phyloP scores from a whole-genome alignment of 2,888 invertebrate genomes.

The Synergus gifuensis region DNA sequence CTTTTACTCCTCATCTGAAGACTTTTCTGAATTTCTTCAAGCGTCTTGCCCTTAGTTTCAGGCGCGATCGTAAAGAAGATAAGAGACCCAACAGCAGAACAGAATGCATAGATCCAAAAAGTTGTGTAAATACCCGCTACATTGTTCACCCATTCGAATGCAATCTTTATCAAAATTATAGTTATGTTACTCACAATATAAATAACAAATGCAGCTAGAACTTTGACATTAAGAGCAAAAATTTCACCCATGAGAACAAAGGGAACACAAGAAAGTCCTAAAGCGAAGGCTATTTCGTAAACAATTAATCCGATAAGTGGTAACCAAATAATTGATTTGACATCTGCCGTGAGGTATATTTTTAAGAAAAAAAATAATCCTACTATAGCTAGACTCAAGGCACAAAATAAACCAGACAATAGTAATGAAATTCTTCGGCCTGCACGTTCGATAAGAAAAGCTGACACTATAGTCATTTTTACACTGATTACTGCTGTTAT shows the following conservation, averaged over 20 bases:
- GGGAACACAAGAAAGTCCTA: background rate
- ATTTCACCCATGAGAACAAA: slow-evolving; percentile 15
- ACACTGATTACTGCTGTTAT: background rate
- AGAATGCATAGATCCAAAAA: background rate
- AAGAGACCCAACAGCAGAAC: background rate
- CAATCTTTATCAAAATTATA: background rate
- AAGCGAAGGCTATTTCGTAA: background rate
- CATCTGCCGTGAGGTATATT: background rate
- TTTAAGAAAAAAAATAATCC: slow-evolving; percentile 6
- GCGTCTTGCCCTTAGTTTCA: slow-evolving; percentile 4
- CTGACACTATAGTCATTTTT: background rate
- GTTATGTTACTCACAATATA: background rate
- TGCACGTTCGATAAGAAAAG: background rate
- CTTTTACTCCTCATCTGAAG: background rate
- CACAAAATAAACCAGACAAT: background rate
- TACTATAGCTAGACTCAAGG: background rate
- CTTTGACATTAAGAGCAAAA: slow-evolving; percentile 6
- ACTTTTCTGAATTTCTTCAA: slow-evolving; percentile 13
- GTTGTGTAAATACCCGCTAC: background rate
- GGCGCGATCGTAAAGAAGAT: background rate
- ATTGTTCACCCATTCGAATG: background rate
- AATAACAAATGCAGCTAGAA: background rate
- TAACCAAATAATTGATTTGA: background rate
- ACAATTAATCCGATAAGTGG: background rate
- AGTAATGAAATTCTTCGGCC: background rate